phyloP scores from a whole-genome alignment of 2,113 vertebrate genomes.

The western clawed frog (Xenopus tropicalis) region DNA sequence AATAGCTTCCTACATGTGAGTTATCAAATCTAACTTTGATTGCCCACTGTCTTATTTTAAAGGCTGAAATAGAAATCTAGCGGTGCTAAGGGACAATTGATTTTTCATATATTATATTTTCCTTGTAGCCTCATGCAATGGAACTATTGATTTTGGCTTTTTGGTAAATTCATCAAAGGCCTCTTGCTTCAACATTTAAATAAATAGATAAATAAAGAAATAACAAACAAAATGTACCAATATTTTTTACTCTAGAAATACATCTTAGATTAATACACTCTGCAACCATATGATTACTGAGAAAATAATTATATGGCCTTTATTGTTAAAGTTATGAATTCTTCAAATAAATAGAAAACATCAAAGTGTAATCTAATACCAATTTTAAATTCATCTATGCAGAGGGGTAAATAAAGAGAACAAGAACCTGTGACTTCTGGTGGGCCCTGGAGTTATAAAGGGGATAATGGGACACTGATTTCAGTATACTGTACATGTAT shows the following conservation, averaged over 20 bases:
- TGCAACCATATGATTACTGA: too few relatives aligned
- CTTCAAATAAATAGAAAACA: too few relatives aligned
- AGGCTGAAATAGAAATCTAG: constrained; percentile 1
- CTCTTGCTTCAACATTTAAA: background rate
- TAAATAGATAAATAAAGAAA: background rate
- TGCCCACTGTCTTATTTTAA: background rate
- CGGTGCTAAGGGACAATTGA: constrained; percentile 3
- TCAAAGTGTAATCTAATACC: too few relatives aligned
- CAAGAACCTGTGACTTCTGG: too few relatives aligned
- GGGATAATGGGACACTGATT: too few relatives aligned
- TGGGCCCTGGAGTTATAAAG: too few relatives aligned
- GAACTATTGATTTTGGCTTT: background rate
- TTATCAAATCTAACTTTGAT: constrained; percentile 2
- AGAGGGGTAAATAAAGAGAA: too few relatives aligned
- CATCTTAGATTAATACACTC: background rate
- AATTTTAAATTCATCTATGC: too few relatives aligned
- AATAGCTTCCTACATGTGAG: background rate
- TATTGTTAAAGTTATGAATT: too few relatives aligned
- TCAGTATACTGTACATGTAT: too few relatives aligned
- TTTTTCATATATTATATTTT: constrained; percentile 2
- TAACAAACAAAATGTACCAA: background rate
- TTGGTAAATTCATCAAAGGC: background rate
- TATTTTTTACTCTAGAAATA: background rate
- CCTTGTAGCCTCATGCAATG: background rate
- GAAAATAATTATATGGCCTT: too few relatives aligned